Evolutionary conservation across 2,888 invertebrate species (phyloP).

Genomic region (Thereva unica): DNA sequence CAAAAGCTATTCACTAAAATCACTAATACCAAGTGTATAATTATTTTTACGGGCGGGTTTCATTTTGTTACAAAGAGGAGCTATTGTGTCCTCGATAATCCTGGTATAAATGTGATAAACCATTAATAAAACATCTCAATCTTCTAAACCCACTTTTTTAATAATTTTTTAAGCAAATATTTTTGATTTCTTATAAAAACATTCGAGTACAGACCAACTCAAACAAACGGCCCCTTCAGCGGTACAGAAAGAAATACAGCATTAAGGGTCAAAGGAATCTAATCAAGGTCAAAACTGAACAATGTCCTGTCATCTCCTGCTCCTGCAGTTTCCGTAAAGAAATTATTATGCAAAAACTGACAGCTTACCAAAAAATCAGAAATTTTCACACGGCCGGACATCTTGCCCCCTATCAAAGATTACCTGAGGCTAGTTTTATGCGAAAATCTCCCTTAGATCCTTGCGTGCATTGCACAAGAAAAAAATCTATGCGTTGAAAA

Average conservation of each 20-base stretch:
- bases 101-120: too few relatives aligned
- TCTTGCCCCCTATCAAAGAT: background rate
- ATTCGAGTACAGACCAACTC: too few relatives aligned
- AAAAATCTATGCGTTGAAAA: slow-evolving; percentile 2
- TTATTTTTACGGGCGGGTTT: too few relatives aligned
- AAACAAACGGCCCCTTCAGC: too few relatives aligned
- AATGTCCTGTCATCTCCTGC: background rate
- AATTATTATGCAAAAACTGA: background rate
- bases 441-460: slow-evolving; percentile 31
- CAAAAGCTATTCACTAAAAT: too few relatives aligned
- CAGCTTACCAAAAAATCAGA: slow-evolving; percentile 24
- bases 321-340: background rate
- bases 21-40: too few relatives aligned
- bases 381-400: slow-evolving; percentile 33
- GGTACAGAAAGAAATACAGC: background rate
- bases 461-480: slow-evolving; percentile 1
- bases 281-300: slow-evolving; percentile 11
- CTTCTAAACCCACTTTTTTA: too few relatives aligned
- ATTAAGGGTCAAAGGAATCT: slow-evolving; percentile 15
- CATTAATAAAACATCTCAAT: too few relatives aligned
- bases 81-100: too few relatives aligned
- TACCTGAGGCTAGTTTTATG: background rate
- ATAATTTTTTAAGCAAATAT: too few relatives aligned
- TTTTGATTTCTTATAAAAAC: too few relatives aligned
- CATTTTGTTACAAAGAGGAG: too few relatives aligned